Evolutionary conservation across 1,140 invertebrate genomes (phyloP).

Genomic region (Myzus persicae): DNA sequence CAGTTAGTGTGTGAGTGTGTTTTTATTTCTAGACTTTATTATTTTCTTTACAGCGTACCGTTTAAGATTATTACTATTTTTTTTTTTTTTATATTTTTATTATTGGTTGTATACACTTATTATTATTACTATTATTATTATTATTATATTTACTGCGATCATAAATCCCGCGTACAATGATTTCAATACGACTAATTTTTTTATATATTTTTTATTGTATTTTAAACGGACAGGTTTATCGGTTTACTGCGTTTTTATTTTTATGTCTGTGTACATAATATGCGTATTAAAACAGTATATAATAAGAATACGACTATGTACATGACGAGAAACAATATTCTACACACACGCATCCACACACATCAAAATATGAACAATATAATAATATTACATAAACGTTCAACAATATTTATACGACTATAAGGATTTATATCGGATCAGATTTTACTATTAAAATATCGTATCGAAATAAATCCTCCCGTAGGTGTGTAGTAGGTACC

Average conservation of each 20-base stretch:
- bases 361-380: background rate
- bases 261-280: background rate
- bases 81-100: conserved; percentile 23
- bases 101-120: conserved; percentile 34
- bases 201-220: conserved; percentile 51
- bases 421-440: background rate
- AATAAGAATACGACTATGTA: background rate
- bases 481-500: too few species aligned
- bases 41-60: background rate
- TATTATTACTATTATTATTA: conserved; percentile 4
- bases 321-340: background rate
- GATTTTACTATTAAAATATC: background rate
- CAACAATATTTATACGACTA: background rate
- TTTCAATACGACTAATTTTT: conserved; percentile 43
- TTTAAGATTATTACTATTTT: conserved; percentile 33
- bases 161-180: conserved; percentile 31
- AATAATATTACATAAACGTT: too few species aligned
- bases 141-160: background rate
- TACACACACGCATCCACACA: background rate
- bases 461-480: too few species aligned
- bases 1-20: background rate
- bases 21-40: conserved; percentile 33
- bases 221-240: conserved; percentile 59
- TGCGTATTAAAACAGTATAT: background rate
- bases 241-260: conserved; percentile 37